A percentile compares a stretch with the other conserved stretches of the same genome.
These are phyloP conservation scores for Darevskia nairensis DNA, from an alignment of 2,797 vertebrate species.

Conservation along the genomic window DNA sequence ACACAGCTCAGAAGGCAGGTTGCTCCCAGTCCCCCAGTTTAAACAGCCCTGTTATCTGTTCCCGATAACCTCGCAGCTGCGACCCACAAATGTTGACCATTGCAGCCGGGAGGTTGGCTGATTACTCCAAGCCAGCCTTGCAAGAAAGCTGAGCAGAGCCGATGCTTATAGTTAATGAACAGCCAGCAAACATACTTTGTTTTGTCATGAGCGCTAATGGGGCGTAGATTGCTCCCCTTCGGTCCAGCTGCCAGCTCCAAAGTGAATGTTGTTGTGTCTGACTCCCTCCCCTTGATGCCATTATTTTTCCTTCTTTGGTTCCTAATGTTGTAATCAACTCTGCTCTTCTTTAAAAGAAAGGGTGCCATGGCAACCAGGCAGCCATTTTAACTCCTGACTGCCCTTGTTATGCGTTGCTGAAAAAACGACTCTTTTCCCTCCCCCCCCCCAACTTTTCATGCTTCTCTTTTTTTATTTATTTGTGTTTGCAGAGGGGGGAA, in stretches of 20 bases:
- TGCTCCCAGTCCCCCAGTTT: background rate
- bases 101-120: constrained; percentile 20
- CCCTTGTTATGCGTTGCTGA: constrained; percentile 37
- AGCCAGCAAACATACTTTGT: constrained; percentile 8
- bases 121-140: constrained; percentile 12
- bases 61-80: constrained; percentile 27
- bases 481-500: background rate
- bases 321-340: constrained; percentile 76
- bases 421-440: constrained; percentile 2
- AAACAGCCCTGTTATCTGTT: background rate
- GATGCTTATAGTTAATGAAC: rapidly evolving
- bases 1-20: background rate
- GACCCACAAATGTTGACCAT: constrained; percentile 5
- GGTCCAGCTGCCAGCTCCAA: constrained; percentile 44
- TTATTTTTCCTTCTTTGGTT: constrained; percentile 58
- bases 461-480: too few relatives aligned
- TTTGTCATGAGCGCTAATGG: constrained; percentile 17
- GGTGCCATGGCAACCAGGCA: constrained; percentile 76
- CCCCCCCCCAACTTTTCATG: too few relatives aligned
- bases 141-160: background rate
- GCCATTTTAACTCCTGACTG: constrained; percentile 71
- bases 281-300: background rate
- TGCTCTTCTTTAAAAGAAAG: constrained; percentile 74
- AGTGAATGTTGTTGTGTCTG: constrained; percentile 8
- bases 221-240: constrained; percentile 9